Evolutionary conservation across 2,113 vertebrate species (phyloP).

Genomic region (Pluvianellus socialis): DNA sequence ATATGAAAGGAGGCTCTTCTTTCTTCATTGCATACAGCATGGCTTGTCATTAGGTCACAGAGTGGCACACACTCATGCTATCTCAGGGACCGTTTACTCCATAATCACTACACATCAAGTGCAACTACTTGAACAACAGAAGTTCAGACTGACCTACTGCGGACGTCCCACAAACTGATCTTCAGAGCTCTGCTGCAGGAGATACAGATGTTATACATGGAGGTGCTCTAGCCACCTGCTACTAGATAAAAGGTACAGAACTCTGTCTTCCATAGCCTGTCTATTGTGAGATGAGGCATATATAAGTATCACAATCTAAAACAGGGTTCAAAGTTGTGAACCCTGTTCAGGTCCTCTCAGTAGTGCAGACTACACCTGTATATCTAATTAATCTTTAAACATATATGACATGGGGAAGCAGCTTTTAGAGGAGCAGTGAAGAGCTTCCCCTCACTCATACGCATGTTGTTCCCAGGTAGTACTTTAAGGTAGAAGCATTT

Average conservation of each 20-base stretch:
- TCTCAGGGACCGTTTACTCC: neutral
- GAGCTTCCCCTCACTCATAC: neutral
- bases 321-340: neutral
- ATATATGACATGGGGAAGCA: neutral
- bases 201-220: neutral
- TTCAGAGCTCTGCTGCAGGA: neutral
- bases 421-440: neutral
- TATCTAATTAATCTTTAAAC: conserved; percentile 9
- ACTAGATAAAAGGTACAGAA: neutral
- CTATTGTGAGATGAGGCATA: neutral
- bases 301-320: neutral
- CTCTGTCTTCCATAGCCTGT: neutral
- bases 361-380: neutral
- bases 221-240: neutral
- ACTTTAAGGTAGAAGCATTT: neutral
- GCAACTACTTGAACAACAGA: neutral
- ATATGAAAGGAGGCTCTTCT: neutral
- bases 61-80: neutral
- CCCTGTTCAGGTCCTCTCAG: neutral
- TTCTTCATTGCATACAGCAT: neutral
- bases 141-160: neutral
- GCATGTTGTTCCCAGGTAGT: neutral
- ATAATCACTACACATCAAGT: neutral
- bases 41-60: neutral
- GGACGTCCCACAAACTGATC: neutral